A percentile compares a stretch with the other conserved stretches of the same genome.
Evolutionary conservation across 1,140 invertebrate species (phyloP).

Genomic region (Globodera ellingtonae): DNA sequence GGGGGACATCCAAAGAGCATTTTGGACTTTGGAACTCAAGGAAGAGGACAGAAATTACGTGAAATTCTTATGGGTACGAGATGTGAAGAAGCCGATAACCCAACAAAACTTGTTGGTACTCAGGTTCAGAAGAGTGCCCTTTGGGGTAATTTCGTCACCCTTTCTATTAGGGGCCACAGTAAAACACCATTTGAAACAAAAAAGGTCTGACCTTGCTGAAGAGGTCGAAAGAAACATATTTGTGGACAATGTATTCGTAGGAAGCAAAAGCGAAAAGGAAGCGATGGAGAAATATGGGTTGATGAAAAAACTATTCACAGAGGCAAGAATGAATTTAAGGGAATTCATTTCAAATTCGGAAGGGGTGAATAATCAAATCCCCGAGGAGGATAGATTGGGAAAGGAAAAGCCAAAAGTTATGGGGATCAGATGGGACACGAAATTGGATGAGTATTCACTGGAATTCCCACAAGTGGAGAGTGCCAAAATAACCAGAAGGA

Average conservation of each 20-base stretch:
- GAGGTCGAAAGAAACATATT: slow-evolving; percentile 3
- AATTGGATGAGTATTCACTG: background rate
- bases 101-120: background rate
- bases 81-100: background rate
- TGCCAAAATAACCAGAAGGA: background rate
- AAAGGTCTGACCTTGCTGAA: background rate
- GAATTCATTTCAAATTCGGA: slow-evolving; percentile 12
- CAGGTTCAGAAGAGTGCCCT: background rate
- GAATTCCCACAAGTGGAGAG: background rate
- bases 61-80: background rate
- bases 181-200: background rate
- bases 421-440: slow-evolving; percentile 1
- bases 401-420: slow-evolving; percentile 10
- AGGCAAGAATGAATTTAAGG: slow-evolving; percentile 16
- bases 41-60: background rate
- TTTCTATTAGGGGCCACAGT: background rate
- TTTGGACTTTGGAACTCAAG: background rate
- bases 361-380: background rate
- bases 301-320: slow-evolving; percentile 10
- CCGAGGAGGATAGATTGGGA: background rate
- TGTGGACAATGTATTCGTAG: slow-evolving; percentile 14
- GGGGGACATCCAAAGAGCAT: background rate
- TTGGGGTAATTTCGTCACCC: background rate
- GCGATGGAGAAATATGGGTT: background rate
- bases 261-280: background rate